A percentile compares a stretch with the other conserved stretches of the same genome.
These are phyloP conservation scores for Temnothorax ravouxi DNA, from an alignment of 2,888 invertebrate species.

Conservation along the genomic window DNA sequence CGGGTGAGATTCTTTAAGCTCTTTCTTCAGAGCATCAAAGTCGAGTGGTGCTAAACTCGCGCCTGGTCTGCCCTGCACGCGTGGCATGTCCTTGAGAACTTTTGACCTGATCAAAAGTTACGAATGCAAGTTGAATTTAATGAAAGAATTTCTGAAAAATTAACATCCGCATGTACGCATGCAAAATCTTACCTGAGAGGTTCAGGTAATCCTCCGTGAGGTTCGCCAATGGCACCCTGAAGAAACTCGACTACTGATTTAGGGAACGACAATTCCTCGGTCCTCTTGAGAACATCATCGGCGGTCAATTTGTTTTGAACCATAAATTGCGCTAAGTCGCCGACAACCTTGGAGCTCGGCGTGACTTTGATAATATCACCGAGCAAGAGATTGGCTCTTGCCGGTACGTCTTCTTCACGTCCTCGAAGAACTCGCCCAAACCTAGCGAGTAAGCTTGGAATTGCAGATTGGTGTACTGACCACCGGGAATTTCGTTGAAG, in stretches of 20 bases:
- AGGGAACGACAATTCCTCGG: conserved; percentile 99
- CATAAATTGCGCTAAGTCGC: conserved; percentile 99
- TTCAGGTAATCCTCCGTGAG: conserved; percentile 99
- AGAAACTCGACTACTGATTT: conserved; percentile 99
- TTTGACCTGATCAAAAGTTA: conserved; percentile 87
- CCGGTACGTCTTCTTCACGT: conserved; percentile 97
- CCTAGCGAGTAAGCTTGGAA: conserved; percentile 99
- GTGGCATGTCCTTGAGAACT: conserved; percentile 94
- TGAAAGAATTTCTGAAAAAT: neutral
- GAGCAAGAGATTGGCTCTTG: conserved; percentile 97
- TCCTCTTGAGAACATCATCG: conserved; percentile 93
- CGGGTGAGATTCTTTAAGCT: conserved; percentile 93
- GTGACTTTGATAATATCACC: conserved; percentile 99
- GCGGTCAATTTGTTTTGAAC: conserved; percentile 98
- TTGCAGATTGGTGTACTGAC: conserved; percentile 99
- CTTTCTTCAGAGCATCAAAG: conserved; percentile 92
- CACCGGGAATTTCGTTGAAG: conserved; percentile 99
- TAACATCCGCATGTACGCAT: neutral
- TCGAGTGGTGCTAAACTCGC: conserved; percentile 93
- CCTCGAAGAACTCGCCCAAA: conserved; percentile 98
- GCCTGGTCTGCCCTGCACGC: conserved; percentile 97
- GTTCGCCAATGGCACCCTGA: conserved; percentile 98
- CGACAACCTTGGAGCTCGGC: conserved; percentile 99
- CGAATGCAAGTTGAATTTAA: neutral
- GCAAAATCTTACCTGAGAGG: conserved; percentile 92